Percentiles rank a stretch among this genome's conserved stretches.
Evolutionary conservation across 2,113 vertebrate genomes (phyloP).

Genomic region (Xyliphius kryptos): DNA sequence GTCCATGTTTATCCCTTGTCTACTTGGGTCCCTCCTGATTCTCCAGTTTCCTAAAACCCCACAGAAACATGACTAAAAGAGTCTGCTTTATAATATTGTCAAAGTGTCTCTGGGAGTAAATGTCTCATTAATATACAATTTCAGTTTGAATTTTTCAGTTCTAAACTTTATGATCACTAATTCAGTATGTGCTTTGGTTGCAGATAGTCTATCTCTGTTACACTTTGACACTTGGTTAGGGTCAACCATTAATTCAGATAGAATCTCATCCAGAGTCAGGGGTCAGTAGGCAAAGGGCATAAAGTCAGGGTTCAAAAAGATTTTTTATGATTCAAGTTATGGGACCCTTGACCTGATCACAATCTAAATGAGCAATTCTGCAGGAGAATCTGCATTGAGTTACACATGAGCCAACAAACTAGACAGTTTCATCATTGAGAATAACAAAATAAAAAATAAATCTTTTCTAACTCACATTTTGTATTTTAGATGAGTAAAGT

Average conservation of each 20-base stretch:
- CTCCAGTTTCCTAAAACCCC: too few relatives aligned
- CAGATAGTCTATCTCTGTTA: constrained; percentile 16
- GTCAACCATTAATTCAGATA: constrained; percentile 8
- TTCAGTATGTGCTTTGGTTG: constrained; percentile 1
- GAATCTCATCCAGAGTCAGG: constrained; percentile 19
- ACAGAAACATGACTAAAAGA: too few relatives aligned
- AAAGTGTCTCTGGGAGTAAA: too few relatives aligned
- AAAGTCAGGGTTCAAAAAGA: constrained; percentile 32
- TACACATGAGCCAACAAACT: constrained; percentile 5
- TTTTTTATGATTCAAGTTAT: constrained; percentile 19
- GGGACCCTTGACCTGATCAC: too few relatives aligned
- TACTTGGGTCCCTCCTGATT: too few relatives aligned
- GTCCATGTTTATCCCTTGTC: too few relatives aligned
- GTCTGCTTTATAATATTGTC: too few relatives aligned
- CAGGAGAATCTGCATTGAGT: constrained; percentile 3
- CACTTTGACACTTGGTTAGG: constrained; percentile 21
- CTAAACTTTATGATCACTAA: constrained; percentile 4
- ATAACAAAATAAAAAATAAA: too few relatives aligned
- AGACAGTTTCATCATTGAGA: not conserved
- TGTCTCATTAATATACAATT: too few relatives aligned
- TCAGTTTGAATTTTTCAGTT: too few relatives aligned
- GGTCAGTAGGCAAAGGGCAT: constrained; percentile 21
- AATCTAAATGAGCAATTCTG: constrained; percentile 3
- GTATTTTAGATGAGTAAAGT: too few relatives aligned
- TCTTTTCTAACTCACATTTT: too few relatives aligned